Evolutionary conservation across 2,888 invertebrate genomes (phyloP).

Genomic region (Bedellia somnulentella): DNA sequence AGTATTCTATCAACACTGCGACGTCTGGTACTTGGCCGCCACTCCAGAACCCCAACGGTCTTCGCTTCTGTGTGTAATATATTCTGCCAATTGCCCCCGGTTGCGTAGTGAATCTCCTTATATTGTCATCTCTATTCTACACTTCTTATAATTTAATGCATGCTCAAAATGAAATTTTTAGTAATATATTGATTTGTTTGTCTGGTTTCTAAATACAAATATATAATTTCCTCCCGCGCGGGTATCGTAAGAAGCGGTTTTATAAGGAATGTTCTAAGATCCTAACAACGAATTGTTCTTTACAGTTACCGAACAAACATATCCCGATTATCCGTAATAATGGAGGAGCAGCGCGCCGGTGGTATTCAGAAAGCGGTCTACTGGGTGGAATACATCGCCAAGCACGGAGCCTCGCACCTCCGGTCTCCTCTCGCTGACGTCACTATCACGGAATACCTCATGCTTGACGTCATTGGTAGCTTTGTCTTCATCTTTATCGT

Average conservation of each 20-base stretch:
- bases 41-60: too few relatives aligned
- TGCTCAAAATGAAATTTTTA: not conserved
- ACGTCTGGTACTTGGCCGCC: too few relatives aligned
- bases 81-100: too few relatives aligned
- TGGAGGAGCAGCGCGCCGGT: slow-evolving; percentile 3
- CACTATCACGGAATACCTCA: not conserved
- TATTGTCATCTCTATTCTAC: not conserved
- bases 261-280: too few relatives aligned
- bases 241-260: too few relatives aligned
- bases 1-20: too few relatives aligned
- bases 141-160: not conserved
- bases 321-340: not conserved
- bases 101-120: not conserved
- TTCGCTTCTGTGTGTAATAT: too few relatives aligned
- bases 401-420: slow-evolving; percentile 1
- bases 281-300: too few relatives aligned
- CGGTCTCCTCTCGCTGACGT: slow-evolving; percentile 4
- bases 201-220: too few relatives aligned
- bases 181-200: too few relatives aligned
- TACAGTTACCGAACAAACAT: slow-evolving; percentile 2
- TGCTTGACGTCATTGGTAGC: slow-evolving; percentile 1
- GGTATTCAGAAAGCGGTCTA: slow-evolving; percentile 4
- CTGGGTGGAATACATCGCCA: slow-evolving; percentile 3
- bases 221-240: too few relatives aligned
- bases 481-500: not conserved